Evolutionary conservation across 1,140 invertebrate genomes (phyloP).

Genomic region (Megathymus violae): DNA sequence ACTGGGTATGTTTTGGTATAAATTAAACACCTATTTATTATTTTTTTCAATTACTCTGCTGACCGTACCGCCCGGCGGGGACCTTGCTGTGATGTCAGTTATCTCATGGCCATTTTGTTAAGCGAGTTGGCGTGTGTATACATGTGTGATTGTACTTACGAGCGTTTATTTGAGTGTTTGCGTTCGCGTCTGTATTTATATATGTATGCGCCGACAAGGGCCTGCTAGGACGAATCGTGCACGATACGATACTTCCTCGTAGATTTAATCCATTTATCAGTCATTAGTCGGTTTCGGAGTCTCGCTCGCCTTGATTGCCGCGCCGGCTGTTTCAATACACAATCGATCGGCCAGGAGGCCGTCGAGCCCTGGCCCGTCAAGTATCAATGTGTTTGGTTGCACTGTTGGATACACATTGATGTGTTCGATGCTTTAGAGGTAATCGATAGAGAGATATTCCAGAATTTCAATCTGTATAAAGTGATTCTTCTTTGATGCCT

Average conservation of each 20-base stretch:
- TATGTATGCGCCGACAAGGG: slow-evolving; percentile 53
- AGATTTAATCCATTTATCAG: slow-evolving; percentile 67
- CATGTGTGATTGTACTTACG: slow-evolving; percentile 9
- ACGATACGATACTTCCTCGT: slow-evolving; percentile 69
- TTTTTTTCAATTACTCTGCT: slow-evolving; percentile 49
- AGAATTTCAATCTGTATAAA: slow-evolving; percentile 1
- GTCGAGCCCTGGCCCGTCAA: slow-evolving; percentile 29
- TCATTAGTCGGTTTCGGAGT: slow-evolving; percentile 62
- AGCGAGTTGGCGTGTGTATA: slow-evolving; percentile 36
- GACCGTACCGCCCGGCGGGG: slow-evolving; percentile 53
- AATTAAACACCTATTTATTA: no score
- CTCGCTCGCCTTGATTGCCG: slow-evolving; percentile 56
- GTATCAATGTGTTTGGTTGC: slow-evolving; percentile 21
- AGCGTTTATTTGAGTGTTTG: slow-evolving; percentile 30
- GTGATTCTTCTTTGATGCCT: not conserved
- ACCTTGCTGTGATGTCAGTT: slow-evolving; percentile 79
- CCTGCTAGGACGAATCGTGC: slow-evolving; percentile 66
- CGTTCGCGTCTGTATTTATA: slow-evolving; percentile 38
- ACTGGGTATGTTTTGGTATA: slow-evolving; percentile 17
- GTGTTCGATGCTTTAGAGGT: no score
- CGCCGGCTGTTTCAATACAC: slow-evolving; percentile 46
- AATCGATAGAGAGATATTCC: no score
- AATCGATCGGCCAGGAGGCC: slow-evolving; percentile 37
- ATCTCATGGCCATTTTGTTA: slow-evolving; percentile 72
- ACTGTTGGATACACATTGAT: no score